Evolutionary conservation across 1,140 invertebrate genomes (phyloP).

Genomic region (Penaeus indicus): DNA sequence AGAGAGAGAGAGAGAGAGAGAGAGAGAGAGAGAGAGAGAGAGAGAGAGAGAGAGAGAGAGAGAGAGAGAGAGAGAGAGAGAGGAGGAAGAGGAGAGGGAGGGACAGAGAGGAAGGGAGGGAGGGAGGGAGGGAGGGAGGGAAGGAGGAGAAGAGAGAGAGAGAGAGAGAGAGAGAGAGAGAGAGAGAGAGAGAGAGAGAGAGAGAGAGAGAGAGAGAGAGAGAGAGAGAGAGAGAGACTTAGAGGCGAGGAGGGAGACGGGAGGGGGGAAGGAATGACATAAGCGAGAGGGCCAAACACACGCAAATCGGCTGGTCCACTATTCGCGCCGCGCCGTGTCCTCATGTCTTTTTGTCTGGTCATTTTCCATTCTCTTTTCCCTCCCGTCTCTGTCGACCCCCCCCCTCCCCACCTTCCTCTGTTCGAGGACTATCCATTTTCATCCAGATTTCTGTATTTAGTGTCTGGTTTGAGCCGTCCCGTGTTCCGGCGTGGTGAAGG

Average conservation of each 20-base stretch:
- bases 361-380: not conserved
- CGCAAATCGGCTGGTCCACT: not conserved
- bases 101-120: no score
- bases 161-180: not conserved
- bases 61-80: no score
- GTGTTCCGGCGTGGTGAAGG: not conserved
- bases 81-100: no score
- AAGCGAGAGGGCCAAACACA: not conserved
- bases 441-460: no score
- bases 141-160: not conserved
- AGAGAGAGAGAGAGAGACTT: conserved; percentile 24
- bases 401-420: not conserved
- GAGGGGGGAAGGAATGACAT: not conserved
- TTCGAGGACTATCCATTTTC: not conserved
- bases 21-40: no score
- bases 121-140: no score
- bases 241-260: conserved; percentile 14
- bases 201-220: conserved; percentile 29
- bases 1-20: no score
- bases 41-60: no score
- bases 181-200: conserved; percentile 35
- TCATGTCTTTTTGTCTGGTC: conserved; percentile 1
- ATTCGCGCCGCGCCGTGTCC: not conserved
- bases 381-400: not conserved
- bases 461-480: no score